Conservation (phyloP, 2,113 vertebrate genomes). For the Callaeas wilsoni region DNA sequence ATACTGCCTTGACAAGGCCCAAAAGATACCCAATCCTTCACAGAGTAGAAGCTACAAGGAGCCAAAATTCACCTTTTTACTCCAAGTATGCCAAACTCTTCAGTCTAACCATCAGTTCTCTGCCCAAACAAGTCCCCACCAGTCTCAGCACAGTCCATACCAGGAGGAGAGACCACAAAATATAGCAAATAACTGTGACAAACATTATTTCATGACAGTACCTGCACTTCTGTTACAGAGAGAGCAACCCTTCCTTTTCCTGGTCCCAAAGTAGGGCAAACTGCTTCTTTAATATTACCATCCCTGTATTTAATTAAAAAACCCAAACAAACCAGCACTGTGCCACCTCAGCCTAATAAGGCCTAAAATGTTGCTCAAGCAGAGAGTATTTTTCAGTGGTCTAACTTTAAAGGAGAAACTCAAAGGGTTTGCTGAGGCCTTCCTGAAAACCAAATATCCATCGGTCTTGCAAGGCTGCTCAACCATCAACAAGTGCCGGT, state of each 20-base stretch:
- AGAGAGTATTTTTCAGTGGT: background rate
- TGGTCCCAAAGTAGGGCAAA: background rate
- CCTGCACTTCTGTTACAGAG: background rate
- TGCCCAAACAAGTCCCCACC: background rate
- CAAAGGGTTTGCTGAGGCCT: background rate
- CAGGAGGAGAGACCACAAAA: background rate
- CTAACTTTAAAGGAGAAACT: background rate
- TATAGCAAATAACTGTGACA: background rate
- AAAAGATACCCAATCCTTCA: background rate
- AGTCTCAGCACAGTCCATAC: background rate
- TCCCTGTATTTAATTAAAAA: background rate
- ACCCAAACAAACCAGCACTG: background rate
- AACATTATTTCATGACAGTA: background rate
- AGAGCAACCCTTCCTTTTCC: background rate
- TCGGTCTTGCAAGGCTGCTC: background rate
- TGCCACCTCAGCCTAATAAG: background rate
- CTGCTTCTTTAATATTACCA: background rate
- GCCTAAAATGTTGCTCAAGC: background rate
- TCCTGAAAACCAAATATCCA: background rate
- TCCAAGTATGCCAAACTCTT: background rate
- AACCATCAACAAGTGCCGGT: background rate
- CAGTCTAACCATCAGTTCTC: background rate
- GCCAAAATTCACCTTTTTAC: background rate
- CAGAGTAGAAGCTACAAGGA: fast-evolving
- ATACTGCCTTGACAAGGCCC: background rate